Evolutionary conservation across 1,140 invertebrate genomes (phyloP).

Genomic region (Conus betulinus): DNA sequence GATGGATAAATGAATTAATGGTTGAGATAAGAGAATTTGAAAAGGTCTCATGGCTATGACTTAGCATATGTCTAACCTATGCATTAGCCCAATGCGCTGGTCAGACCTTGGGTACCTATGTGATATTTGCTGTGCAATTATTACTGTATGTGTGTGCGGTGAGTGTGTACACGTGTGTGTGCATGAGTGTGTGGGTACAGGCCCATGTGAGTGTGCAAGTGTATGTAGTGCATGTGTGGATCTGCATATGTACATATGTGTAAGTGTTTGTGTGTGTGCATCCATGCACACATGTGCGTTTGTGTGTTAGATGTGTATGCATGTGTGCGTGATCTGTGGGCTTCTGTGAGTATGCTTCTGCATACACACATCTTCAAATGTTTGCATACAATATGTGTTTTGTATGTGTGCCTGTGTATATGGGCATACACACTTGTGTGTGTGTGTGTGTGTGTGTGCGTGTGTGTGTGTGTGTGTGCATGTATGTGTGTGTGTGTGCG

Average conservation of each 20-base stretch:
- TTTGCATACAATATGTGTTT: neutral
- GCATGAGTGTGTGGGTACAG: neutral
- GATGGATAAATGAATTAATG: too few relatives aligned
- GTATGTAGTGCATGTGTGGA: neutral
- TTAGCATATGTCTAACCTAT: too few relatives aligned
- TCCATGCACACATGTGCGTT: neutral
- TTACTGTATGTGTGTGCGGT: neutral
- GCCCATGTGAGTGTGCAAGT: neutral
- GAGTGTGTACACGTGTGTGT: neutral
- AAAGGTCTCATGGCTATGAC: too few relatives aligned
- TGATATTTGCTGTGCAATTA: too few relatives aligned
- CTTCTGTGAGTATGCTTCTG: neutral
- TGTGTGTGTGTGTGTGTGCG: neutral
- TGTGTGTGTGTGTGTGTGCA: neutral
- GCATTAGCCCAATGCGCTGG: too few relatives aligned
- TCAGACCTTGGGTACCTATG: too few relatives aligned
- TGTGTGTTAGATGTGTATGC: neutral
- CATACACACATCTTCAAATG: neutral
- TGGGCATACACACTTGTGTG: neutral
- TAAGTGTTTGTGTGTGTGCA: neutral
- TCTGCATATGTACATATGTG: neutral
- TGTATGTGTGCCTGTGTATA: neutral
- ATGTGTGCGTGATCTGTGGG: too few relatives aligned
- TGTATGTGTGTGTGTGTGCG: slow-evolving; percentile 5
- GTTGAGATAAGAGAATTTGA: too few relatives aligned